phyloP scores from a whole-genome alignment of 2,113 vertebrate genomes.

The Gasterosteus aculeatus region DNA sequence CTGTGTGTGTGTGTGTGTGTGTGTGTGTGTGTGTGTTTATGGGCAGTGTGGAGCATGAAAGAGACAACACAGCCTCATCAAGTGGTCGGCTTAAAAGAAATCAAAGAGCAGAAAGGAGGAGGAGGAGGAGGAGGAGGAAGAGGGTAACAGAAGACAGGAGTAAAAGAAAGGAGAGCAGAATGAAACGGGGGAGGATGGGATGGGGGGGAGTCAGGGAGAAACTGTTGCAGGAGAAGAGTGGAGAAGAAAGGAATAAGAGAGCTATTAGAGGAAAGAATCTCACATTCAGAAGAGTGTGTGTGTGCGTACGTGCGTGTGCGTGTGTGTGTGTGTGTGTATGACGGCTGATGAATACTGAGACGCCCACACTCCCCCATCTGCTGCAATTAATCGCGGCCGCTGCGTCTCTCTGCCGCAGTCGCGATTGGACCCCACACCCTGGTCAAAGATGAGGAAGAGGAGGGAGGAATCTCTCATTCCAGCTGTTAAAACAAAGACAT shows the following conservation, averaged over 20 bases:
- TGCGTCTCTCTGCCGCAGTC: constrained; percentile 47
- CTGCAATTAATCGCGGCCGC: constrained; percentile 53
- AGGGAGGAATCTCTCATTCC: background rate
- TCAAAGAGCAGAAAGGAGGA: constrained; percentile 22
- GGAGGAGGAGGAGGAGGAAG: constrained; percentile 10
- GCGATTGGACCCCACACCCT: constrained; percentile 41
- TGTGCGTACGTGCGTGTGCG: constrained; percentile 16
- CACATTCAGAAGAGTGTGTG: constrained; percentile 36
- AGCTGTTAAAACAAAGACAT: too few relatives aligned
- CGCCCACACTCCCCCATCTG: constrained; percentile 73
- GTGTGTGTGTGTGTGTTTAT: background rate
- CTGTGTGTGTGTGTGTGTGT: background rate
- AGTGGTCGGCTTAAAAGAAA: constrained; percentile 46
- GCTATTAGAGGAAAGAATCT: constrained; percentile 22
- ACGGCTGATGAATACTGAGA: constrained; percentile 61
- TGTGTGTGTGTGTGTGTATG: constrained; percentile 21
- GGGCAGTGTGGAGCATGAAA: constrained; percentile 42
- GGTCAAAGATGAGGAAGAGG: constrained; percentile 16
- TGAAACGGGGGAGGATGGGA: background rate
- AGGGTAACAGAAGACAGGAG: constrained; percentile 25
- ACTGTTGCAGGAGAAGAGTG: constrained; percentile 25
- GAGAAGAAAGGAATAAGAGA: constrained; percentile 33
- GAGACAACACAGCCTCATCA: constrained; percentile 64
- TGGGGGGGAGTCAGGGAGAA: background rate
- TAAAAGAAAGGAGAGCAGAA: constrained; percentile 40